phyloP scores from a whole-genome alignment of 2,797 vertebrate species.

The Helarctos malayanus region DNA sequence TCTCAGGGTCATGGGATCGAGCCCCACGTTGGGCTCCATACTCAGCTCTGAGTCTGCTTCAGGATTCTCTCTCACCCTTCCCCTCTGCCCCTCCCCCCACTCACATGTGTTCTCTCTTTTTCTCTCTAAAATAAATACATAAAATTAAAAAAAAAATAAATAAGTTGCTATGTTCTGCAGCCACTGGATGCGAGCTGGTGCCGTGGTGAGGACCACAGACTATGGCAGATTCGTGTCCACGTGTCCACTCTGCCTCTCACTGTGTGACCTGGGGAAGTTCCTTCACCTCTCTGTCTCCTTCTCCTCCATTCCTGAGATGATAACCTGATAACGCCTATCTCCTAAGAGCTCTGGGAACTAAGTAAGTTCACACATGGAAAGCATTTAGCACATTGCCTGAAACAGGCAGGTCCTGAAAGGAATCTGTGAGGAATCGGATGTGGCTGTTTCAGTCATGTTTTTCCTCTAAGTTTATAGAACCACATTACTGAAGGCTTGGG shows the following conservation, averaged over 20 bases:
- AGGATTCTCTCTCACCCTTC: neutral
- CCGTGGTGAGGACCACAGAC: neutral
- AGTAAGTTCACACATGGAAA: neutral
- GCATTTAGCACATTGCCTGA: neutral
- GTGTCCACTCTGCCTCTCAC: neutral
- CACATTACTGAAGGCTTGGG: slow-evolving; percentile 17
- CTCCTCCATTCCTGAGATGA: neutral
- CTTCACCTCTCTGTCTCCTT: neutral
- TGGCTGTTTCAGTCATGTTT: slow-evolving; percentile 46
- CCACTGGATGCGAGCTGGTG: neutral
- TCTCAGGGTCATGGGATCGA: neutral
- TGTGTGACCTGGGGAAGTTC: neutral
- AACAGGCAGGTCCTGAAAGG: neutral
- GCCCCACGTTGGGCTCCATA: accelerated
- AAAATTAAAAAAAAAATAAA: neutral
- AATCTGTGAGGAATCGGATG: slow-evolving; percentile 23
- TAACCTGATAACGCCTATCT: neutral
- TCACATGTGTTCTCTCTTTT: neutral
- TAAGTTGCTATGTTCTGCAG: neutral
- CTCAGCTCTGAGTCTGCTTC: neutral
- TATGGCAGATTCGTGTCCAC: accelerated
- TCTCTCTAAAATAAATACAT: neutral
- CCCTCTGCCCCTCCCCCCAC: neutral
- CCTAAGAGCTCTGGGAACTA: neutral
- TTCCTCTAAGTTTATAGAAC: slow-evolving; percentile 35